Base-by-base conservation (phyloP, 2,113 vertebrate genomes). In the Brienomyrus brachyistius region DNA sequence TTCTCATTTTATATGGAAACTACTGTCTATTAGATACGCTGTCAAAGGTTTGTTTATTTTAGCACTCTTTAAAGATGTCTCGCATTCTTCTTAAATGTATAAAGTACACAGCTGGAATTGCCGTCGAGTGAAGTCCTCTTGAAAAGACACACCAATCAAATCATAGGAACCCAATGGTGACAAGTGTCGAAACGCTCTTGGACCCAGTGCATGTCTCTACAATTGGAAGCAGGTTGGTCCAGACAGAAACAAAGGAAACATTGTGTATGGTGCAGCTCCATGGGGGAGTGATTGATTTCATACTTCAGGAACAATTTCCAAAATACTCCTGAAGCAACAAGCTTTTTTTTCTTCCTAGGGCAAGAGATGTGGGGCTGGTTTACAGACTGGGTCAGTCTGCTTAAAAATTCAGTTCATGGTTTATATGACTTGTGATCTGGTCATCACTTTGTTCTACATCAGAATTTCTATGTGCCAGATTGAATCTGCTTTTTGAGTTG, bases 171-270 rank as follows among this genome's bases (percentile, higher is more conserved):
- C 35, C 56, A 88, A 45, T 66, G 87, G 40, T 88, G 35, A 66
- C 56, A 88, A 62, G 87, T 88, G 87, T 62, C 21, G 87, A 88
- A 88, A 62, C 9, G 56, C 54, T 62, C 21, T 66, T 88, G 87
- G 56, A 47, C 21, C 87, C 87, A 66, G 56, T 45, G 40, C 56
- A 59, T 10, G 54, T 88, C 66, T 88, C 19, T 47, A 66, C 31
- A 88, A 88, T 62, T 88, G 35, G 56, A 88, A 88, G 52, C 87
- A 88, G 87, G 31, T 88, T 87, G 86, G 56, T 40, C 87, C 87
- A 62, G 40, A 88, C 13, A 13, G 87, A 66, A 88, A 88, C 87
- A 88, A 88, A 45, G 87, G 54, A 62, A 66, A 45, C 40, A 62
- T 48, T 88, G 87, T 88, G 35, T 88, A 66, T 62, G 56, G 17